phyloP scores from a whole-genome alignment of 1,140 invertebrate species.

The Drosophila eugracilis region DNA sequence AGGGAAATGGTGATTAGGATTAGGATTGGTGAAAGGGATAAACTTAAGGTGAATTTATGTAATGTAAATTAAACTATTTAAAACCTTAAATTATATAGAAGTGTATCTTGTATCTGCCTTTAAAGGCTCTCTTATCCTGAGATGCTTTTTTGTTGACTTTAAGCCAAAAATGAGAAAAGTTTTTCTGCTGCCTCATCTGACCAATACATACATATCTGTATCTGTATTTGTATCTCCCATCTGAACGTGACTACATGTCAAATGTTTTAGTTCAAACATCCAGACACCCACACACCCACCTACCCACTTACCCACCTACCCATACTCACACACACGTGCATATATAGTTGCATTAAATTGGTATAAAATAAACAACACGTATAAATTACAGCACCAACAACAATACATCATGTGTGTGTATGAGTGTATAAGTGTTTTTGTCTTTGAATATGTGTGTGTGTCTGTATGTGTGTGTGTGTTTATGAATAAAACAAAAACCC shows the following conservation, averaged over 20 bases:
- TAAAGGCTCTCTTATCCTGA: not conserved
- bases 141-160: conserved; percentile 3
- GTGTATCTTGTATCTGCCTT: not conserved
- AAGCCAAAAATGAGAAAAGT: not conserved
- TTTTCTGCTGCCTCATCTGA: conserved; percentile 24
- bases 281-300: conserved; percentile 10
- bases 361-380: conserved; percentile 80
- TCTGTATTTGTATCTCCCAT: conserved; percentile 11
- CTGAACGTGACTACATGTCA: conserved; percentile 56
- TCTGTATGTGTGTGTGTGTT: conserved; percentile 57
- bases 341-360: conserved; percentile 76
- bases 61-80: too few species aligned
- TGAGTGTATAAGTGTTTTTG: too few species aligned
- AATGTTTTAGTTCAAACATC: conserved; percentile 39
- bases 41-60: too few species aligned
- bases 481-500: conserved; percentile 47
- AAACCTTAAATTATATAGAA: not conserved
- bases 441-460: too few species aligned
- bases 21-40: too few species aligned
- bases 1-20: too few species aligned
- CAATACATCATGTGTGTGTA: conserved; percentile 43
- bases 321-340: conserved; percentile 19
- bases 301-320: not conserved
- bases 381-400: conserved; percentile 69
- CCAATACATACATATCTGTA: conserved; percentile 9